Evolutionary conservation across 2,888 invertebrate species (phyloP).

Genomic region (Cosmorhoe ocellata): DNA sequence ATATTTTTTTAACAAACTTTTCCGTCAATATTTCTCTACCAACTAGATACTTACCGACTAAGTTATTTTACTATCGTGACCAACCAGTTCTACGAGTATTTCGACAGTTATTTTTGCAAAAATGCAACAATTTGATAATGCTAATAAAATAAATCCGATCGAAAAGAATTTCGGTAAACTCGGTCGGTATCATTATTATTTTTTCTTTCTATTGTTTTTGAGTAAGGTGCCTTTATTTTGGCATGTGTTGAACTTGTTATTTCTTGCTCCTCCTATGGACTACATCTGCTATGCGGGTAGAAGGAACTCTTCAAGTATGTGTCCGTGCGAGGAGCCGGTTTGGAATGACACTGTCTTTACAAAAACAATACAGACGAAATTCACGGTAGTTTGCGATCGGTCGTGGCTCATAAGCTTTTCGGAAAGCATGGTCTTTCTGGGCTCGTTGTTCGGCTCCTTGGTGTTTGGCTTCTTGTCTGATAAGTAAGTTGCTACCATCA

Average conservation of each 20-base stretch:
- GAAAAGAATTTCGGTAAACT: conserved; percentile 53
- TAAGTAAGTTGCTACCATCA: conserved; percentile 43
- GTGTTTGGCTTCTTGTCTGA: conserved; percentile 63
- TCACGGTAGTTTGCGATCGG: conserved; percentile 48
- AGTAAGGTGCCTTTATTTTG: conserved; percentile 59
- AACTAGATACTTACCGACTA: too few relatives aligned
- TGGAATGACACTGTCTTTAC: conserved; percentile 60
- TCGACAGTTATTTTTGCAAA: conserved; percentile 13
- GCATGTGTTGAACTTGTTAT: conserved; percentile 62
- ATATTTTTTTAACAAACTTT: too few relatives aligned
- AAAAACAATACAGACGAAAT: conserved; percentile 63
- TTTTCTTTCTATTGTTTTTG: conserved; percentile 52
- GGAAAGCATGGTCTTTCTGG: conserved; percentile 56
- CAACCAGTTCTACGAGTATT: conserved; percentile 1
- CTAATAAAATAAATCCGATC: conserved; percentile 51
- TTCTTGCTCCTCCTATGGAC: conserved; percentile 60
- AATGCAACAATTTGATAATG: conserved; percentile 33
- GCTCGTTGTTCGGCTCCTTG: conserved; percentile 59
- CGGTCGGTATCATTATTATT: conserved; percentile 55
- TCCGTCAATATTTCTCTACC: too few relatives aligned
- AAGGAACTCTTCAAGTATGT: conserved; percentile 32
- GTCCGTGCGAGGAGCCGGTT: conserved; percentile 54
- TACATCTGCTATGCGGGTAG: conserved; percentile 42
- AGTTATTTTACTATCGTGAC: not conserved
- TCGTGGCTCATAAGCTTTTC: conserved; percentile 60